Base-by-base conservation (phyloP, 2,888 invertebrate genomes). In the Pocota personata region DNA sequence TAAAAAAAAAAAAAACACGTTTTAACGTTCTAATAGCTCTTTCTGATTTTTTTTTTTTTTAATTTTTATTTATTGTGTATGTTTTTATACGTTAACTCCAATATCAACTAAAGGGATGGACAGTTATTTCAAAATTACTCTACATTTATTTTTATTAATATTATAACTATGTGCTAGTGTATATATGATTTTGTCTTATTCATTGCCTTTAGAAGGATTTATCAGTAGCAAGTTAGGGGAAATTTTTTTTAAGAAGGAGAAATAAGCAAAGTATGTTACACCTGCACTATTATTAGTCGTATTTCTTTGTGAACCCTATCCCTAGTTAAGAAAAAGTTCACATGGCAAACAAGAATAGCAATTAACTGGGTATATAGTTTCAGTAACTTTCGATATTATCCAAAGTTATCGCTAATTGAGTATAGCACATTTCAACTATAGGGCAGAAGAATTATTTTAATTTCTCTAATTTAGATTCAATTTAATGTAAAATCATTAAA, bases 51-150 rank as follows among this genome's bases (percentile, higher is more conserved):
- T n/a, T 19, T 24, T 7, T 16, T 12, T 43, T 48, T 16, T 55
- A 6, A n/a, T 43, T 30, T 43, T 14, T 24, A n/a, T 19, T 46
- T 30, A 32, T 16, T 71, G 16, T 58, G 57, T 35, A 24, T 67
- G 52, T 21, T 40, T 52, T 46, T 27, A 35, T 58, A 37, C 19
- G 40, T 58, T 75, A 35, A 46, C 21, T 55, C 43, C n/a, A 73
- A 67, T 76, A 58, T 64, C 43, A 67, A 67, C 58, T 76, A 66
- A 57, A 46, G 57, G 76, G 60, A 69, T 62, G 77, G 77, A 69
- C 60, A 58, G 58, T 48, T 55, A 19, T 66, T 55, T 46, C 24
- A n/a, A 37, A 67, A 48, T 67, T 30, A 58, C 50, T 40, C 77
- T 77, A 77, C 77, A 67, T 27, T 32, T 27, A 50, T 40, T 58